Evolutionary conservation across 2,888 invertebrate genomes (phyloP).

Genomic region (Phyllotreta striolata): DNA sequence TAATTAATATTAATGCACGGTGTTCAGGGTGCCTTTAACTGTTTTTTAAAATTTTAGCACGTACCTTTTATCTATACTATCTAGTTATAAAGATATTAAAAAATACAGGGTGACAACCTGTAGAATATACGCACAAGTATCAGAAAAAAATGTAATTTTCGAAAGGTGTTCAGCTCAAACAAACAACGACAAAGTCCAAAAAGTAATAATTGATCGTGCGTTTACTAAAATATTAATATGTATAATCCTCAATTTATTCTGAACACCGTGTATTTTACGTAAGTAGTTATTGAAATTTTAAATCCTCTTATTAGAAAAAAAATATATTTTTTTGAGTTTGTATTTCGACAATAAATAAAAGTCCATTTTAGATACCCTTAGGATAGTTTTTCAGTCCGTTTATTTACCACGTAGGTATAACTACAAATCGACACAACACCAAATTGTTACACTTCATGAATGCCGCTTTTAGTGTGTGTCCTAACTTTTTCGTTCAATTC

Average conservation of each 20-base stretch:
- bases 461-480: slow-evolving; percentile 21
- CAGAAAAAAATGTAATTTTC: too few species aligned
- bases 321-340: slow-evolving; percentile 30
- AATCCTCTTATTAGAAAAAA: slow-evolving; percentile 26
- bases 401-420: slow-evolving; percentile 13
- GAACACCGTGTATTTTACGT: slow-evolving; percentile 21
- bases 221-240: background rate
- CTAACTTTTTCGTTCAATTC: background rate
- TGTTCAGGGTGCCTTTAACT: slow-evolving; percentile 15
- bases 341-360: slow-evolving; percentile 32
- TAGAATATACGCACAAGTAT: too few species aligned
- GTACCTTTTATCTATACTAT: background rate
- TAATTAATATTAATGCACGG: slow-evolving; percentile 20
- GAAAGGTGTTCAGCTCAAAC: too few species aligned
- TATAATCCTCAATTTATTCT: slow-evolving; percentile 1
- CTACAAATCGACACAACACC: slow-evolving; percentile 6
- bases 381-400: slow-evolving; percentile 23
- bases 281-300: slow-evolving; percentile 26
- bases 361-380: slow-evolving; percentile 31
- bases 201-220: background rate
- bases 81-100: too few species aligned
- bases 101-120: too few species aligned
- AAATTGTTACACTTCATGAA: slow-evolving; percentile 11
- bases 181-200: too few species aligned
- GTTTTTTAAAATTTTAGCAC: background rate